Percentiles rank a stretch among this genome's conserved stretches.
Conservation (phyloP, 2,113 vertebrate species). For the Aythya baeri region DNA sequence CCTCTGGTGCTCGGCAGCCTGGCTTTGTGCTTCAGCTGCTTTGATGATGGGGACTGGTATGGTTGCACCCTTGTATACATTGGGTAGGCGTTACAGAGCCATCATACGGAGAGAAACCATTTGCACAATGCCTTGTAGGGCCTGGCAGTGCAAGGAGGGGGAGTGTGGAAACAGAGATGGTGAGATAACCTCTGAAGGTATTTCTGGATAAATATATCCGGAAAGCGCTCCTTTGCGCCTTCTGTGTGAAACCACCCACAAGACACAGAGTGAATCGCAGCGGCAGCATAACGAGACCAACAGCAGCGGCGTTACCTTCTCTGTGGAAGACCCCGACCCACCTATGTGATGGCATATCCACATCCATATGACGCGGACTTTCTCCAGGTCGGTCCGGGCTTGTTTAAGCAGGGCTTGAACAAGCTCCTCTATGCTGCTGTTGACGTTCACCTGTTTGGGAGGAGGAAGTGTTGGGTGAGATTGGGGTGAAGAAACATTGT, state of each 20-base stretch:
- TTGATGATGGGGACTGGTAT: too few relatives aligned
- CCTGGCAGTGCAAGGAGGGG: too few relatives aligned
- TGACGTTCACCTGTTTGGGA: conserved; percentile 67
- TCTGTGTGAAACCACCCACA: neutral
- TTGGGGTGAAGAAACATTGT: neutral
- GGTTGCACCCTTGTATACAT: too few relatives aligned
- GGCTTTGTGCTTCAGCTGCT: too few relatives aligned
- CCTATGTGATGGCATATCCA: conserved; percentile 88
- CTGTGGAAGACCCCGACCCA: neutral
- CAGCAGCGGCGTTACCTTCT: neutral
- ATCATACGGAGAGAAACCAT: too few relatives aligned
- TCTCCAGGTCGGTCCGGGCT: conserved; percentile 80
- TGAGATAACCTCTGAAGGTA: too few relatives aligned
- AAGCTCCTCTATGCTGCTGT: conserved; percentile 74
- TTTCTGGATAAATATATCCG: too few relatives aligned
- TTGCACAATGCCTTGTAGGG: too few relatives aligned
- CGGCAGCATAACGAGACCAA: neutral
- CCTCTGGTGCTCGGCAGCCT: too few relatives aligned
- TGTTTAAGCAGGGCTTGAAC: conserved; percentile 77
- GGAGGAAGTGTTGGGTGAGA: neutral
- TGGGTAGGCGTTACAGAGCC: too few relatives aligned
- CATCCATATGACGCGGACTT: conserved; percentile 83
- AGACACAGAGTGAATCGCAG: accelerated
- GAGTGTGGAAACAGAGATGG: too few relatives aligned
- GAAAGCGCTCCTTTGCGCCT: neutral